Evolutionary conservation across 2,797 vertebrate genomes (phyloP).

Genomic region (Lepilemur ruficaudatus): DNA sequence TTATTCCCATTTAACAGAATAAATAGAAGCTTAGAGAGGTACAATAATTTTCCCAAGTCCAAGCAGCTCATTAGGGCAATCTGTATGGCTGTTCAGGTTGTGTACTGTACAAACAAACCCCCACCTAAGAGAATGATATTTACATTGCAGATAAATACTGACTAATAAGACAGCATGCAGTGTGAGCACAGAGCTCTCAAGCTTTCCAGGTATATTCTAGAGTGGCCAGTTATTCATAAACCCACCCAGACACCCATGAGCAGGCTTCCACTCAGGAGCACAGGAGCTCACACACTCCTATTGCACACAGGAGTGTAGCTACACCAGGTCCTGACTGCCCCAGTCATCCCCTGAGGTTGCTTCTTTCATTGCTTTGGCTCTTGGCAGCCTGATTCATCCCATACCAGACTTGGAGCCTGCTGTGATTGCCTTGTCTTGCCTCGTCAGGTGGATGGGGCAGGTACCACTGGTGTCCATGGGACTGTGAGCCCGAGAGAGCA

Average conservation of each 20-base stretch:
- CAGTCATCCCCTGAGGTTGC: not conserved
- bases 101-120: not conserved
- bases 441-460: not conserved
- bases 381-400: not conserved
- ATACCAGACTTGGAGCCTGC: not conserved
- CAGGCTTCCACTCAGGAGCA: not conserved
- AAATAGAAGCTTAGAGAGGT: not conserved
- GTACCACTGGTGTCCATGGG: accelerated
- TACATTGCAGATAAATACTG: not conserved
- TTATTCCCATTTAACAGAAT: not conserved
- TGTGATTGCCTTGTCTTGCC: not conserved
- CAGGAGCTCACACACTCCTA: not conserved
- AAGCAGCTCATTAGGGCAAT: not conserved
- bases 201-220: not conserved
- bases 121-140: not conserved
- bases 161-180: not conserved
- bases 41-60: not conserved
- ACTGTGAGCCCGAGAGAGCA: not conserved
- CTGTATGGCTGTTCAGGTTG: not conserved
- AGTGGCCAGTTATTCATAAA: not conserved
- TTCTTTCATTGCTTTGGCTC: not conserved
- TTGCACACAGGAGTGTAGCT: not conserved
- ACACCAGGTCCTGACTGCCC: not conserved
- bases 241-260: not conserved
- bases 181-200: not conserved